Percentiles rank a stretch among this genome's conserved stretches.
phyloP scores from a whole-genome alignment of 2,797 vertebrate genomes.

The Petrocephalus sullivani region DNA sequence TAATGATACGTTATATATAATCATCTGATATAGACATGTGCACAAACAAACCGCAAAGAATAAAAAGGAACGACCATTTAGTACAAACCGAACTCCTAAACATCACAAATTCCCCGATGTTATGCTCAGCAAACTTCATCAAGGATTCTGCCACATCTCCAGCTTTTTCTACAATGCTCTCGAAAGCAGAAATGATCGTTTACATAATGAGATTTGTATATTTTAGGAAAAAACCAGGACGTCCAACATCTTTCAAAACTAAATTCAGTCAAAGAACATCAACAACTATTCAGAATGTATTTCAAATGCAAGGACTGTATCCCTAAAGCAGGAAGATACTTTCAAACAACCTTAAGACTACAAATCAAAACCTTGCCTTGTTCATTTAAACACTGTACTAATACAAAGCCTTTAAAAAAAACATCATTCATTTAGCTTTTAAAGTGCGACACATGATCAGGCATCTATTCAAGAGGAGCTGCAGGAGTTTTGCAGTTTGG shows the following conservation, averaged over 20 bases:
- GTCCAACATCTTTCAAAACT: background rate
- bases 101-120: background rate
- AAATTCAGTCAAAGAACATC: background rate
- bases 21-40: background rate
- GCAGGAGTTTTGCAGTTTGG: slow-evolving; percentile 28
- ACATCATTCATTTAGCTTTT: background rate
- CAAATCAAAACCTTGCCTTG: no score
- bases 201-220: background rate
- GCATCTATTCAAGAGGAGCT: background rate
- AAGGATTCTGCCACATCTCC: background rate
- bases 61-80: background rate
- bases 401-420: background rate
- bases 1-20: background rate
- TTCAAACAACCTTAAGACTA: background rate
- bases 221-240: background rate
- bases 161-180: background rate
- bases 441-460: background rate
- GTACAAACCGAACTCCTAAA: background rate
- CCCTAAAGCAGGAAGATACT: background rate
- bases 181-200: background rate
- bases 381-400: background rate
- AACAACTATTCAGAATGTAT: background rate
- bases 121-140: background rate
- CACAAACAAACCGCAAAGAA: background rate
- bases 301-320: background rate